A percentile compares a stretch with the other conserved stretches of the same genome.
Conservation (phyloP, 2,888 invertebrate genomes). For the Amblyjoppa proteus region DNA sequence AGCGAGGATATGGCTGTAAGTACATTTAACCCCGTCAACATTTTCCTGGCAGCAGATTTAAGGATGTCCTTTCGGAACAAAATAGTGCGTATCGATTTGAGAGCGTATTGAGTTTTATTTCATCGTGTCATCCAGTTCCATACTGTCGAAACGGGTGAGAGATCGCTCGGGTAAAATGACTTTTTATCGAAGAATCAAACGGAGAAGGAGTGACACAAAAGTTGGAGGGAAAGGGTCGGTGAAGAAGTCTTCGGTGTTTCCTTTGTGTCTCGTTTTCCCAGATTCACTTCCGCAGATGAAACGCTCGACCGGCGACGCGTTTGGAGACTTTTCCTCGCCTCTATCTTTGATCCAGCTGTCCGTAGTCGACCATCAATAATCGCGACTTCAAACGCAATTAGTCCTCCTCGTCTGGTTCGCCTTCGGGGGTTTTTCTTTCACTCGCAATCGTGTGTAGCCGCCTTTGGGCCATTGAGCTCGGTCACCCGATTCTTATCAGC, state of each 20-base stretch:
- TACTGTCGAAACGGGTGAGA: slow-evolving; percentile 12
- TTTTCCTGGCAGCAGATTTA: no score
- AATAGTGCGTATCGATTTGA: no score
- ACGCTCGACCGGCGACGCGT: slow-evolving; percentile 56
- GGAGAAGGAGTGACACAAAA: slow-evolving; percentile 25
- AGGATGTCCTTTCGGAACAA: no score
- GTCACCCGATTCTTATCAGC: slow-evolving; percentile 42
- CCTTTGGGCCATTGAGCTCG: slow-evolving; percentile 30
- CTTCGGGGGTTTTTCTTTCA: slow-evolving; percentile 26
- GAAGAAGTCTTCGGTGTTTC: slow-evolving; percentile 53
- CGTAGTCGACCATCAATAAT: slow-evolving; percentile 50
- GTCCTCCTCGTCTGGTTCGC: slow-evolving; percentile 46
- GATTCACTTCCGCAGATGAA: slow-evolving; percentile 55
- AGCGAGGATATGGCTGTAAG: slow-evolving; percentile 93
- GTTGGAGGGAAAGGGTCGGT: slow-evolving; percentile 20
- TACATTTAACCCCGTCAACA: slow-evolving; percentile 73
- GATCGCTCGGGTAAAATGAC: slow-evolving; percentile 17
- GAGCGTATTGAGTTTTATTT: no score
- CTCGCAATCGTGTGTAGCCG: background rate
- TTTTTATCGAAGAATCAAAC: slow-evolving; percentile 27
- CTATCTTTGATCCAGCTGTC: slow-evolving; percentile 2
- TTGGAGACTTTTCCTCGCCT: slow-evolving; percentile 24
- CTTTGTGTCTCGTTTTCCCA: slow-evolving; percentile 59
- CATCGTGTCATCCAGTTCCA: background rate
- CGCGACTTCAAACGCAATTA: slow-evolving; percentile 60